Percentiles rank a stretch among this genome's conserved stretches.
Conservation (phyloP, 2,888 invertebrate genomes). For the Euproctis similis region DNA sequence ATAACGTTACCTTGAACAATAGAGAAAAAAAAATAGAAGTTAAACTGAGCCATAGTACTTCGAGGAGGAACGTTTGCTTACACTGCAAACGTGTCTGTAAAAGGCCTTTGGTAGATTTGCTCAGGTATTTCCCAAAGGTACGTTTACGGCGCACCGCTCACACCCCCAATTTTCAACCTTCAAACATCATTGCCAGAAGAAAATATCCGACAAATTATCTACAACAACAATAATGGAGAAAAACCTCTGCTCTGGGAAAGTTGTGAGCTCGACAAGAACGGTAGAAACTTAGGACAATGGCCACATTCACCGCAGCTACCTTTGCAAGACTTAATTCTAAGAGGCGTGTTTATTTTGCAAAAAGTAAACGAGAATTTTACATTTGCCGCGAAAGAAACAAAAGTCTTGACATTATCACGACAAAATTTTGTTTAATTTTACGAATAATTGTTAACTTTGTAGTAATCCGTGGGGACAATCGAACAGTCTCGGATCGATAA, state of each 20-base stretch:
- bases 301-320: conserved; percentile 10
- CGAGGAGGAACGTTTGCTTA: conserved; percentile 40
- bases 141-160: conserved; percentile 46
- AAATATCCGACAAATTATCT: conserved; percentile 39
- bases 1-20: conserved; percentile 28
- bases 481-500: no score
- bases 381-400: conserved; percentile 15
- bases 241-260: conserved; percentile 25
- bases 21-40: conserved; percentile 29
- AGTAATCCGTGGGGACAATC: no score
- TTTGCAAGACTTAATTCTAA: conserved; percentile 11
- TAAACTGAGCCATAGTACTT: conserved; percentile 33
- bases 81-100: conserved; percentile 32
- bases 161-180: conserved; percentile 41
- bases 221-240: conserved; percentile 38
- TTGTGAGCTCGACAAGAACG: conserved; percentile 20
- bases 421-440: not conserved
- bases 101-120: conserved; percentile 26
- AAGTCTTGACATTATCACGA: conserved; percentile 5
- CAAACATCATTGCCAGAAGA: conserved; percentile 32
- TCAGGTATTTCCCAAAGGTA: conserved; percentile 55
- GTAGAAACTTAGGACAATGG: conserved; percentile 26
- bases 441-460: no score
- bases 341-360: conserved; percentile 13
- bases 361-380: conserved; percentile 12